phyloP scores from a whole-genome alignment of 2,113 vertebrate species.

The Neogobius melanostomus region DNA sequence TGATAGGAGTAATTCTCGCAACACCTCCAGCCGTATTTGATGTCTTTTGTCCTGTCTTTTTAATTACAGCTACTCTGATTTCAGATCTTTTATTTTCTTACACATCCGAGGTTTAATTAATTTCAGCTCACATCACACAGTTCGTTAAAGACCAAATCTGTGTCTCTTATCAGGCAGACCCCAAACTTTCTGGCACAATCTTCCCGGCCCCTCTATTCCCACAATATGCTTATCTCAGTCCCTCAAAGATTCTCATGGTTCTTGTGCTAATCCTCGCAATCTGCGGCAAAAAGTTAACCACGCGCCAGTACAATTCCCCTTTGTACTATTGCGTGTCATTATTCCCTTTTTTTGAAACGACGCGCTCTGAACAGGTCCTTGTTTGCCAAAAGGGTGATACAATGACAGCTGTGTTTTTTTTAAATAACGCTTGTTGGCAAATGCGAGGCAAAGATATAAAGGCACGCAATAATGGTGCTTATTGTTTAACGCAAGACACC shows the following conservation, averaged over 20 bases:
- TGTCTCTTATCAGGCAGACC: constrained; percentile 52
- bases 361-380: constrained; percentile 53
- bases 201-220: constrained; percentile 58
- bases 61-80: constrained; percentile 29
- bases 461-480: constrained; percentile 37
- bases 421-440: constrained; percentile 56
- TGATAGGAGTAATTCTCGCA: too few species aligned
- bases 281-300: constrained; percentile 70
- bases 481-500: constrained; percentile 23
- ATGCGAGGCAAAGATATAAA: constrained; percentile 53
- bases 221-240: constrained; percentile 73
- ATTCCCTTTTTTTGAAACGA: constrained; percentile 52
- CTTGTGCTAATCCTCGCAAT: constrained; percentile 71
- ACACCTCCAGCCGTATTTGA: too few species aligned
- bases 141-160: constrained; percentile 45
- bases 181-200: constrained; percentile 58
- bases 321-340: constrained; percentile 53
- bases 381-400: constrained; percentile 64
- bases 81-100: constrained; percentile 46
- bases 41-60: neutral
- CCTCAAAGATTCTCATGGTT: constrained; percentile 74
- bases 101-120: constrained; percentile 54
- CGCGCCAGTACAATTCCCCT: constrained; percentile 61
- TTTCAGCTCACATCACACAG: constrained; percentile 49
- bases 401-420: constrained; percentile 61